Conservation (phyloP, 2,797 vertebrate species). For the Zenarchopterus dispar region DNA sequence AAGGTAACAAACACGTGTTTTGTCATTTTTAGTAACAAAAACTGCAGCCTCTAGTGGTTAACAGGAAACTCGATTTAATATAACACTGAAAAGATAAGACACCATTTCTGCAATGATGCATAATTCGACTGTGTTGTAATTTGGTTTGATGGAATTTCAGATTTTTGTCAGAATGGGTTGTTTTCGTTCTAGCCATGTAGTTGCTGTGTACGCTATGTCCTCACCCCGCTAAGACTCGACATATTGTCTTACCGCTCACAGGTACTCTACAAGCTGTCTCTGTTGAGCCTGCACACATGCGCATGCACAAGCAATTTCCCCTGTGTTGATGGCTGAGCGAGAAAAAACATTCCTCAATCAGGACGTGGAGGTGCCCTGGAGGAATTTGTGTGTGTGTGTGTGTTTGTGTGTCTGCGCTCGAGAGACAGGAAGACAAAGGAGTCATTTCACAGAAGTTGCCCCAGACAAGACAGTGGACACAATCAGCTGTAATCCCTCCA, state of each 20-base stretch:
- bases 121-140: conserved; percentile 7
- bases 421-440: conserved; percentile 40
- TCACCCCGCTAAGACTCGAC: conserved; percentile 75
- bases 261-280: conserved; percentile 63
- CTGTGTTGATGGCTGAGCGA: conserved; percentile 74
- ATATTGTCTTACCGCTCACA: conserved; percentile 66
- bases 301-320: conserved; percentile 64
- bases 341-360: conserved; percentile 79
- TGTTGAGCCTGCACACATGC: conserved; percentile 41
- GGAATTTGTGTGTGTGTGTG: conserved; percentile 50
- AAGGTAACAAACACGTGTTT: too few species aligned
- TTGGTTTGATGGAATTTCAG: conserved; percentile 7
- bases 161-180: conserved; percentile 52
- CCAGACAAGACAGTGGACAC: conserved; percentile 37
- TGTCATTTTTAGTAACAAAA: conserved; percentile 1
- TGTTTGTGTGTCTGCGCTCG: conserved; percentile 18
- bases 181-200: conserved; percentile 53
- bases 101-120: conserved; percentile 9
- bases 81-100: conserved; percentile 19
- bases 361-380: conserved; percentile 67
- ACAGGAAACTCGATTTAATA: conserved; percentile 16
- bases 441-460: conserved; percentile 36
- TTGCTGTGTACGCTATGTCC: conserved; percentile 75
- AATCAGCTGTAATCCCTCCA: conserved; percentile 45
- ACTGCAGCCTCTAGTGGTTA: conserved; percentile 52